These are phyloP conservation scores for Laterallus jamaicensis DNA, from an alignment of 2,113 vertebrate genomes.

Conservation along the genomic window DNA sequence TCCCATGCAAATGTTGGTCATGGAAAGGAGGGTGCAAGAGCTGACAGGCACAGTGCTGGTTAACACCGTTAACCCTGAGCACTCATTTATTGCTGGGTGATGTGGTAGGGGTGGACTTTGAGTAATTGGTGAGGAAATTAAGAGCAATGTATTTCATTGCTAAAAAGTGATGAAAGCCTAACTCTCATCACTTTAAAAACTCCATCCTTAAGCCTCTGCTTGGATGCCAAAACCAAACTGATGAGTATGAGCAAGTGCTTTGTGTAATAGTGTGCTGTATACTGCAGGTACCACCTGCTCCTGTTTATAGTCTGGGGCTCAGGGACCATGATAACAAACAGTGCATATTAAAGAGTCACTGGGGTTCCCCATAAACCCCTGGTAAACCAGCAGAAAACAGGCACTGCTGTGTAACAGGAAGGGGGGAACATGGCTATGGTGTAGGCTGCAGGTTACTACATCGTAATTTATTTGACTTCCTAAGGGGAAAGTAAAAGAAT, in stretches of 20 bases:
- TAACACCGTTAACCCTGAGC: rapidly evolving
- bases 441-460: not conserved
- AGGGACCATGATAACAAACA: not conserved
- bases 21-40: not conserved
- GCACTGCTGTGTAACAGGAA: not conserved
- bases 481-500: not conserved
- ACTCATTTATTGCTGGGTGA: rapidly evolving
- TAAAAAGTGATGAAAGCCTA: not conserved
- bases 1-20: rapidly evolving
- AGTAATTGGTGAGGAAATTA: not conserved
- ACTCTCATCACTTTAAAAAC: not conserved
- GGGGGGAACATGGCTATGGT: rapidly evolving
- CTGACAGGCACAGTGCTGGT: not conserved
- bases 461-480: not conserved
- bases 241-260: not conserved
- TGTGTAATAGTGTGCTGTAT: not conserved
- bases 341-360: not conserved
- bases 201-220: not conserved
- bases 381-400: not conserved
- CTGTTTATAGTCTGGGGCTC: not conserved
- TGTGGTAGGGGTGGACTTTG: not conserved
- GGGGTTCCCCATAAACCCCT: not conserved
- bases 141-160: rapidly evolving
- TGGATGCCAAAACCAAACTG: not conserved
- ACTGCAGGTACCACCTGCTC: not conserved